Conservation (phyloP, 1,140 invertebrate genomes). For the Neelides sp. region DNA sequence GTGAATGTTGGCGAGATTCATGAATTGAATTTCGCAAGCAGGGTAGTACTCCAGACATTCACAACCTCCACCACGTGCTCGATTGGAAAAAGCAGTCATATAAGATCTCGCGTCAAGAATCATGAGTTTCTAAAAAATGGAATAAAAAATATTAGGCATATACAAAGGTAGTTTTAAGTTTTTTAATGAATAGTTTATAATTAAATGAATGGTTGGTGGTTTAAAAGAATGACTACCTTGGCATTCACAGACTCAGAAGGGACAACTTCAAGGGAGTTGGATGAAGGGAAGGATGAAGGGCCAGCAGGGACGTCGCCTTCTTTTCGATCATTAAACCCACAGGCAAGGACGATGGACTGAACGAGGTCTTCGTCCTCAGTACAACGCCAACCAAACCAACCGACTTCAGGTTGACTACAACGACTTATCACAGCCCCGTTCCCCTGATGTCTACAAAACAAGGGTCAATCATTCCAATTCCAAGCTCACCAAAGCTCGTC, state of each 20-base stretch:
- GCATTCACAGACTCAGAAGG: no score
- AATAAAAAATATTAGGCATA: slow-evolving; percentile 22
- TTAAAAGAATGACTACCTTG: no score
- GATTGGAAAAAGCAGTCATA: slow-evolving; percentile 84
- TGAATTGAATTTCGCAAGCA: slow-evolving; percentile 86
- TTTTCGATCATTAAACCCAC: slow-evolving; percentile 43
- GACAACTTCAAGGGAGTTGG: no score
- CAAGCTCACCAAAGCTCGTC: no score
- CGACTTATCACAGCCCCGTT: slow-evolving; percentile 87
- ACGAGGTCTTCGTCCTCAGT: slow-evolving; percentile 74
- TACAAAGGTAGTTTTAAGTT: no score
- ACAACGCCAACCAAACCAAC: slow-evolving; percentile 84
- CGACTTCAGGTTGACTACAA: slow-evolving; percentile 83
- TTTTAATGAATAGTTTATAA: no score
- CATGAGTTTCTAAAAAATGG: slow-evolving; percentile 59
- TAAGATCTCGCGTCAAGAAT: slow-evolving; percentile 92
- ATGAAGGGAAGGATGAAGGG: not conserved
- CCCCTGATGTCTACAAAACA: slow-evolving; percentile 48
- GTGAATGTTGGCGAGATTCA: slow-evolving; percentile 95
- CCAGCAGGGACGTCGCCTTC: not conserved
- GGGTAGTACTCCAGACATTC: slow-evolving; percentile 93
- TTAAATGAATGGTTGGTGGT: no score
- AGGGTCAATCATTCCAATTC: no score
- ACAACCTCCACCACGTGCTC: slow-evolving; percentile 87
- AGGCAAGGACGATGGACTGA: slow-evolving; percentile 68